A percentile compares a stretch with the other conserved stretches of the same genome.
Evolutionary conservation across 2,888 invertebrate genomes (phyloP).

Genomic region (Girardia tigrina): DNA sequence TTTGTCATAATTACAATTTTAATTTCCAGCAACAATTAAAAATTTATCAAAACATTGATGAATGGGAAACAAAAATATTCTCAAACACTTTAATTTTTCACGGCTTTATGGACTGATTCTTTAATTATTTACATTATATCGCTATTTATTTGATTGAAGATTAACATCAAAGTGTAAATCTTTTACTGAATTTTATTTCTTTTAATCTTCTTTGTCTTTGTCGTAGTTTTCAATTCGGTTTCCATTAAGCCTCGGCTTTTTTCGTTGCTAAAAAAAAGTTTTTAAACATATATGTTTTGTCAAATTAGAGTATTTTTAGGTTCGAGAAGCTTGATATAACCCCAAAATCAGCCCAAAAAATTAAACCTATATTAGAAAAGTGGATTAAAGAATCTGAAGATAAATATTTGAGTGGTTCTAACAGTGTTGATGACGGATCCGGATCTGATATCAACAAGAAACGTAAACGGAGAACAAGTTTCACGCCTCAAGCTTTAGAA

Average conservation of each 20-base stretch:
- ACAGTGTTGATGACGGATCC: constrained; percentile 24
- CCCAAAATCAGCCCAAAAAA: constrained; percentile 97
- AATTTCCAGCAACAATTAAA: no score
- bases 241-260: no score
- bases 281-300: neutral
- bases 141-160: no score
- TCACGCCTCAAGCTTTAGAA: constrained; percentile 37
- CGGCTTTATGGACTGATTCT: no score
- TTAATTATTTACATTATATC: no score
- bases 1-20: no score
- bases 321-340: constrained; percentile 98
- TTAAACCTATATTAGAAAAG: constrained; percentile 88
- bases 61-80: no score
- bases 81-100: no score
- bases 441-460: constrained; percentile 41
- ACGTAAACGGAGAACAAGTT: constrained; percentile 37
- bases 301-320: constrained; percentile 44
- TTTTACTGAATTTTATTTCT: neutral
- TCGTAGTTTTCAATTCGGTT: neutral
- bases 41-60: no score
- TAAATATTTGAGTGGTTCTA: constrained; percentile 62
- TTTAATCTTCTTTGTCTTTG: neutral
- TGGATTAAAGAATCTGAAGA: constrained; percentile 99
- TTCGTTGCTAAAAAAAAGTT: no score
- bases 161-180: no score